These are phyloP conservation scores for Apistogramma diplotaenia DNA, from an alignment of 2,113 vertebrate species.

Conservation along the genomic window DNA sequence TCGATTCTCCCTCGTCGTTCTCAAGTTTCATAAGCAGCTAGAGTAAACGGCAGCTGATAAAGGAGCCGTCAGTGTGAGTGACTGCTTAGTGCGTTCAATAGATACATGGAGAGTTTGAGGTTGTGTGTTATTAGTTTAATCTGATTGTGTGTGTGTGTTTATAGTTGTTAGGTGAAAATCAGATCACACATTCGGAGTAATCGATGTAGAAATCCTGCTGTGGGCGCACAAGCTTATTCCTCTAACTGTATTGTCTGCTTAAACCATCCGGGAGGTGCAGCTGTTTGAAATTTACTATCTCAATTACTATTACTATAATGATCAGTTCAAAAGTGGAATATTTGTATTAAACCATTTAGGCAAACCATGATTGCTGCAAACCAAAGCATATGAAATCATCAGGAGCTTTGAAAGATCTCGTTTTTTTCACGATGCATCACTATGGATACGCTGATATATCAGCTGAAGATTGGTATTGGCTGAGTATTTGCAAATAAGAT, in stretches of 20 bases:
- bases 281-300: background rate
- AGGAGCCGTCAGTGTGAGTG: too few relatives aligned
- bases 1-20: background rate
- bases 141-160: too few relatives aligned
- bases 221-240: background rate
- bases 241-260: background rate
- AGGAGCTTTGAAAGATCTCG: background rate
- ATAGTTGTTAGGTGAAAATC: background rate
- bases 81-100: too few relatives aligned
- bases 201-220: background rate
- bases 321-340: background rate
- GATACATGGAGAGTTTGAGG: too few relatives aligned
- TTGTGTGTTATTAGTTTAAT: too few relatives aligned
- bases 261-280: background rate
- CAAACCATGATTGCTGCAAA: background rate
- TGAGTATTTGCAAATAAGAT: background rate
- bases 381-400: background rate
- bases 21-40: too few relatives aligned
- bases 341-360: rapidly evolving
- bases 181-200: background rate
- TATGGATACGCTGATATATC: too few relatives aligned
- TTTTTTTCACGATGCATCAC: background rate
- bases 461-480: background rate
- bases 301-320: background rate
- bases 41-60: too few relatives aligned